phyloP scores from a whole-genome alignment of 2,113 vertebrate species.

The Entomyzon cyanotis region DNA sequence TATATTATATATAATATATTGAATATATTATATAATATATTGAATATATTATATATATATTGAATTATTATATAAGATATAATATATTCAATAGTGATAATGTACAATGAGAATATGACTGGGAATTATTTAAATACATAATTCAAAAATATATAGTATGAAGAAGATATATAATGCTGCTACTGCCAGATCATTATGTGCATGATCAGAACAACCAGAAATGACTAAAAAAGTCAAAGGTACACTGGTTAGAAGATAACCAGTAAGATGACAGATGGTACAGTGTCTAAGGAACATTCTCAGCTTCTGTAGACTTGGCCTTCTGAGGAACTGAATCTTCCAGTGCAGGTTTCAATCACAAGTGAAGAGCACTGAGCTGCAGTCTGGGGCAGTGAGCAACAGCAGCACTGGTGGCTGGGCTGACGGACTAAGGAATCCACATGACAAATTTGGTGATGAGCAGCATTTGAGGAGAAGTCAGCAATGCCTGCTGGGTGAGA shows the following conservation, averaged over 20 bases:
- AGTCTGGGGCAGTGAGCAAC: background rate
- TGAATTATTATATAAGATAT: too few relatives aligned
- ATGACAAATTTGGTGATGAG: background rate
- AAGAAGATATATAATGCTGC: background rate
- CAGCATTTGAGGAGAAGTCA: background rate
- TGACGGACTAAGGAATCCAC: background rate
- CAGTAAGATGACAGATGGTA: background rate
- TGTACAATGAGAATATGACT: background rate
- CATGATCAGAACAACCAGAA: background rate
- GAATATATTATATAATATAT: too few relatives aligned
- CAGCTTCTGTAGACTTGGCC: background rate
- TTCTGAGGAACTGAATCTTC: background rate
- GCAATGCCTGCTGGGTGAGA: background rate
- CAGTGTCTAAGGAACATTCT: background rate
- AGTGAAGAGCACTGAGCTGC: background rate
- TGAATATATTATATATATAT: too few relatives aligned
- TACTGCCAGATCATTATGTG: background rate
- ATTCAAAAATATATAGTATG: background rate
- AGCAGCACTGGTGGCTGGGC: background rate
- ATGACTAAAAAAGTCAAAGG: background rate
- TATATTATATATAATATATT: too few relatives aligned
- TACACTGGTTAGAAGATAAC: background rate
- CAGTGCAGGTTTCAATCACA: background rate
- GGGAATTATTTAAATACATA: background rate
- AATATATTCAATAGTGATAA: too few relatives aligned